Conservation (phyloP, 2,113 vertebrate genomes). For the Theristicus caerulescens region DNA sequence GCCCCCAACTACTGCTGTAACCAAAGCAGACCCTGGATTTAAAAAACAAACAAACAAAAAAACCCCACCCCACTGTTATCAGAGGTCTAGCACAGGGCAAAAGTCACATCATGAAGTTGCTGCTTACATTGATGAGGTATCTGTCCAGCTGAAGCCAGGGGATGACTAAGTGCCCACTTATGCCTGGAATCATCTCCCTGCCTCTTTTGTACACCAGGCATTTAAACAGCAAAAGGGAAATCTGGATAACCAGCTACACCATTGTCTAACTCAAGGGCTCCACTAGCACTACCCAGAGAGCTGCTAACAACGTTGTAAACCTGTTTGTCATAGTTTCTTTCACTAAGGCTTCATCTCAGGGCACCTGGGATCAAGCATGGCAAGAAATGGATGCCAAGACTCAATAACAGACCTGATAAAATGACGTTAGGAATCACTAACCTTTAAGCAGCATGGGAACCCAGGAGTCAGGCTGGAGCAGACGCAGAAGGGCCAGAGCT, state of each 20-base stretch:
- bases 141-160: background rate
- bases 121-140: background rate
- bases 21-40: background rate
- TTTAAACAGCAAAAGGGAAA: background rate
- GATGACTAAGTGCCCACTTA: background rate
- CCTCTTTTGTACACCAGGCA: background rate
- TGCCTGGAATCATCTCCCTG: background rate
- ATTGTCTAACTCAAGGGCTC: background rate
- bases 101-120: background rate
- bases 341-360: background rate
- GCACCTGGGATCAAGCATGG: background rate
- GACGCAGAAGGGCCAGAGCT: background rate
- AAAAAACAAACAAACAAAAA: background rate
- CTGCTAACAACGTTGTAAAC: background rate
- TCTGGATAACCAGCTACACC: background rate
- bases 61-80: background rate
- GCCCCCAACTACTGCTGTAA: background rate
- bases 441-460: background rate
- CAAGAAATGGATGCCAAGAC: background rate
- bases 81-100: background rate
- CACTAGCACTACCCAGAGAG: background rate
- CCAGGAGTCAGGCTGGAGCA: background rate
- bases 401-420: background rate
- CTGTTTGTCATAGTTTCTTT: background rate
- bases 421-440: background rate